Evolutionary conservation across 2,888 invertebrate genomes (phyloP), one percentile per base, ranked within the genome.

Genomic region (Leucophora obtusa): DNA sequence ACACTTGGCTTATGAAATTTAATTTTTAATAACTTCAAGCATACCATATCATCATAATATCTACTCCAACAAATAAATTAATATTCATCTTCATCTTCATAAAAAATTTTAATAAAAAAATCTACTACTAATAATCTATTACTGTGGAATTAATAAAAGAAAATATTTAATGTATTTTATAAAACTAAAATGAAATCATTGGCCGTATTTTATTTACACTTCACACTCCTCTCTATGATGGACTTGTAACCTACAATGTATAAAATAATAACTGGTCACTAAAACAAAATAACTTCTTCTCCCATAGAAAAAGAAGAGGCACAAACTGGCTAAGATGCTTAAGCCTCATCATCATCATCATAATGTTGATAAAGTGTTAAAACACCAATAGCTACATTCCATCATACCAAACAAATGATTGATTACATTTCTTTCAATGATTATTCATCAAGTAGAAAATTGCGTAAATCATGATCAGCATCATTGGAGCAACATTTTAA

Each of bases 351-450:
- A 11, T 47, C n/a, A 47, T 47, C 43, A 47, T 47, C 43, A 14
- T 47, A 10, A 38, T 11, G 38, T 38, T 10, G 8, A 38, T 11
- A 38, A 35, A 47, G 43, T n/a, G 43, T 47, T 47, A 47, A 47
- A 47, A 47, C 43, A 47, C 2, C 43, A n/a, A n/a, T 47, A n/a
- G 38, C 11, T n/a, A n/a, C 43, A 47, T 47, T 47, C 43, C 43
- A 47, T 47, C 43, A 47, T 47, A 47, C 14, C 43, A 7, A 24
- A 28, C n/a, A 51, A 70, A 51, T 60, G 70, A 60, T 70, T 51
- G 35, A 70, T 60, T 60, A 38, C 51, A 17, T 60, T 18, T 51
- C 24, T 21, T 53, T n/a, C 14, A 59, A 50, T 51, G 15, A 59
- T 56, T n/a, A 56, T 47, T 14, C 43, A 47, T 47, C n/a, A n/a